Base-by-base conservation (phyloP, 23 tunicate species). In the Trididemnum clinides region DNA sequence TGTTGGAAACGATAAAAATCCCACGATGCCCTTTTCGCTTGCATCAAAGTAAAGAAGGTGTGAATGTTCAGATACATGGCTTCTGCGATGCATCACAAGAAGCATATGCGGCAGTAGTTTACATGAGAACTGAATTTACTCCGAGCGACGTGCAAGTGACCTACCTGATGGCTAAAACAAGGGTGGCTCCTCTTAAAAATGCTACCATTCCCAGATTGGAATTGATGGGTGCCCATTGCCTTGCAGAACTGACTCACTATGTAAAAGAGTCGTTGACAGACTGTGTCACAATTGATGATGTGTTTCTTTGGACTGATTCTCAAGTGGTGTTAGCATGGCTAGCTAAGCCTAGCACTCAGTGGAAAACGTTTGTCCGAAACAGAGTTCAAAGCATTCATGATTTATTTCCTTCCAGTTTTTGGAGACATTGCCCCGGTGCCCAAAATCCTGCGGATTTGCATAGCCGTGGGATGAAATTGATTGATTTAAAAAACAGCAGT, bases 321-420 rank as follows among this genome's bases (percentile, higher is more conserved):
- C 10, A 44, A 44, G 15, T 44, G 10, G 54, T 44, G 10, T 15
- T 44, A 7, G 54, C 54, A 7, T 44, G 54, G 54, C 10, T 44
- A 7, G 10, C 54, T 7, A 44, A 44, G 15, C 54, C 54, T 44
- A 44, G 54, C 15, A 7, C 10, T 44, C 54, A 44, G 12, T 44
- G 54, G 54, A 44, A 44, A 44, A 10, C 15, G 10, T 44, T 44
- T 44, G 54, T 44, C 15, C 10, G 15, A 44, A 44, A 44, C 15
- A 59, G 66, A 59, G 25, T 59, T 59, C 66, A 59, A 59, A 5
- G 22, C 20, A 59, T 59, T n/a, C 66, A 59, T 59, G 66, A 59
- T 59, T 59, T 10, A 19, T 59, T 59, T 59, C 25, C 66, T 59
- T 25, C 66, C 22, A 28, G 22, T 59, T 4, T 59, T 59, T 59